These are phyloP conservation scores for Mormyrops boulengeri DNA, from an alignment of 2,797 vertebrate genomes.

Conservation along the genomic window DNA sequence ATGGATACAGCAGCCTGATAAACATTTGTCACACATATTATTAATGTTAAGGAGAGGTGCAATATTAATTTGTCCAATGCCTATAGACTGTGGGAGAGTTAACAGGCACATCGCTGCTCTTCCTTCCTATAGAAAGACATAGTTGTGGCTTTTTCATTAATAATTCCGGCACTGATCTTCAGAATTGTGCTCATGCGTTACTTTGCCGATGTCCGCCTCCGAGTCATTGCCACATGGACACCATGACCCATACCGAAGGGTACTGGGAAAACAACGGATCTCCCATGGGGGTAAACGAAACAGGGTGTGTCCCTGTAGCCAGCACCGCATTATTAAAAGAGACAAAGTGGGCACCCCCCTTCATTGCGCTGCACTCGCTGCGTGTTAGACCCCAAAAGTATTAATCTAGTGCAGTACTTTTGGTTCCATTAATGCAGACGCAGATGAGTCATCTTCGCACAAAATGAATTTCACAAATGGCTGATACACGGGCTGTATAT, in stretches of 20 bases:
- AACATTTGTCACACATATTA: background rate
- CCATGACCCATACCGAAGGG: background rate
- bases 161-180: background rate
- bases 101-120: background rate
- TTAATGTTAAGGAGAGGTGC: background rate
- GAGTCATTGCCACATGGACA: background rate
- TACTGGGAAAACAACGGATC: background rate
- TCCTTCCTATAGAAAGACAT: background rate
- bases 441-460: conserved; percentile 22
- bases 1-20: background rate
- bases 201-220: background rate
- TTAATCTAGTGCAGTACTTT: conserved; percentile 21
- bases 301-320: background rate
- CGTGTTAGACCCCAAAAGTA: conserved; percentile 22
- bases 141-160: background rate
- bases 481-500: background rate
- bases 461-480: conserved; percentile 1
- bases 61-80: background rate
- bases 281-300: background rate
- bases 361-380: conserved; percentile 15
- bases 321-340: conserved; percentile 14
- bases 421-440: conserved; percentile 15
- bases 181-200: background rate
- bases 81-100: background rate
- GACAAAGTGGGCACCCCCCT: background rate